Percentiles rank a stretch among this genome's conserved stretches.
phyloP scores from a whole-genome alignment of 1,140 invertebrate species.

The Eriocheir sinensis region DNA sequence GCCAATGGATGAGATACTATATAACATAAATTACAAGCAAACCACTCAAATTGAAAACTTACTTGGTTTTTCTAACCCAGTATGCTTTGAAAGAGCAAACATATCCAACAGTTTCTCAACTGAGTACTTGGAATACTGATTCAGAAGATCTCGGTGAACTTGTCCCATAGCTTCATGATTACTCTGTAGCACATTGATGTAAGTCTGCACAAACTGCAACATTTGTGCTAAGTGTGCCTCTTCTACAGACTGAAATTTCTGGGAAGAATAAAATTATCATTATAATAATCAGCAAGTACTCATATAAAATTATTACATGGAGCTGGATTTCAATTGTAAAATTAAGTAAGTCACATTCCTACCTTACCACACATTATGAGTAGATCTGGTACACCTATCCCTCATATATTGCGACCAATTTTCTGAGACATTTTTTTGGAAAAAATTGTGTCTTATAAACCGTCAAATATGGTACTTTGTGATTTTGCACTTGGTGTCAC shows the following conservation, averaged over 20 bases:
- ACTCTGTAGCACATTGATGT: conserved; percentile 87
- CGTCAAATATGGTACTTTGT: too few species aligned
- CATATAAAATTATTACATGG: too few species aligned
- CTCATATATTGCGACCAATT: too few species aligned
- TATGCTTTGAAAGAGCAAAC: conserved; percentile 94
- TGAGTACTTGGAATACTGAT: conserved; percentile 94
- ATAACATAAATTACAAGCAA: background rate
- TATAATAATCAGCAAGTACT: too few species aligned
- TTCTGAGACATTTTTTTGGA: too few species aligned
- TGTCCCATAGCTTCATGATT: conserved; percentile 85
- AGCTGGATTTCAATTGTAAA: too few species aligned
- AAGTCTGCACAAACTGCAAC: conserved; percentile 96
- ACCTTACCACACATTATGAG: too few species aligned
- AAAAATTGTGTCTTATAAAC: too few species aligned
- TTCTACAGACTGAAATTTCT: conserved; percentile 96
- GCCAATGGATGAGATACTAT: background rate
- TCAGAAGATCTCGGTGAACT: conserved; percentile 94
- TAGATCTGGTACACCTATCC: too few species aligned
- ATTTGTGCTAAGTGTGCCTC: conserved; percentile 95
- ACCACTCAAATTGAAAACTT: conserved; percentile 8
- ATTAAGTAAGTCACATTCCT: too few species aligned
- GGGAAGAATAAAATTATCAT: background rate
- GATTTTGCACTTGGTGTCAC: too few species aligned
- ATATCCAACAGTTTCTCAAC: conserved; percentile 95
- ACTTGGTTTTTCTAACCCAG: conserved; percentile 94